phyloP scores from a whole-genome alignment of 2,113 vertebrate species.

The Alexandromys fortis region DNA sequence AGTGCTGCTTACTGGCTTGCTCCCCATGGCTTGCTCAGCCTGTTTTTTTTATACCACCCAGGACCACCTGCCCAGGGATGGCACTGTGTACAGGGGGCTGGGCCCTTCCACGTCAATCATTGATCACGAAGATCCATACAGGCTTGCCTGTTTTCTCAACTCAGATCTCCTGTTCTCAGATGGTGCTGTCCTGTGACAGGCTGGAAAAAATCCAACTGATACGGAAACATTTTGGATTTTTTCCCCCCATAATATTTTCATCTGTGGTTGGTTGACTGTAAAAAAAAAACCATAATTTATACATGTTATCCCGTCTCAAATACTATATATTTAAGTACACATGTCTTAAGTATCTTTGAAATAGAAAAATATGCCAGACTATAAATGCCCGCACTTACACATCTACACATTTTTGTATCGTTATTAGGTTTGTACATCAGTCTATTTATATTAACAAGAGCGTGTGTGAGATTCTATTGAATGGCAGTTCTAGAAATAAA shows the following conservation, averaged over 20 bases:
- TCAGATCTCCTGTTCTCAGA: not conserved
- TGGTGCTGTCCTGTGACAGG: not conserved
- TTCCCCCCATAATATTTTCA: not conserved
- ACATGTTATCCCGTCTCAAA: not conserved
- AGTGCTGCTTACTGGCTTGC: not conserved
- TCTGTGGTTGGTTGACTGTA: not conserved
- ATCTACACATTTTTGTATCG: not conserved
- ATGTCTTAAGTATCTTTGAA: conserved; percentile 20
- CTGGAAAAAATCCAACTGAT: not conserved
- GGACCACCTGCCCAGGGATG: not conserved
- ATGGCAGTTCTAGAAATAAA: conserved; percentile 12
- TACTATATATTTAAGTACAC: not conserved
- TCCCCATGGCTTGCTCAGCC: not conserved
- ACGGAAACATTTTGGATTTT: not conserved
- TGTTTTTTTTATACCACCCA: not conserved
- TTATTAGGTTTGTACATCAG: not conserved
- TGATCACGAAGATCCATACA: not conserved
- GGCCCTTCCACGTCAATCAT: not conserved
- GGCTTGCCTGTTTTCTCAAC: not conserved
- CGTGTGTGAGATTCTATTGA: not conserved
- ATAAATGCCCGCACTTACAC: not conserved
- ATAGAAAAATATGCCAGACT: not conserved
- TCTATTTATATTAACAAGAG: not conserved
- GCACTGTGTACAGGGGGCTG: not conserved
- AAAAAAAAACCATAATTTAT: not conserved